Percentiles rank a stretch among this genome's conserved stretches.
phyloP scores from a whole-genome alignment of 2,888 invertebrate genomes.

The Criorhina ranunculi region DNA sequence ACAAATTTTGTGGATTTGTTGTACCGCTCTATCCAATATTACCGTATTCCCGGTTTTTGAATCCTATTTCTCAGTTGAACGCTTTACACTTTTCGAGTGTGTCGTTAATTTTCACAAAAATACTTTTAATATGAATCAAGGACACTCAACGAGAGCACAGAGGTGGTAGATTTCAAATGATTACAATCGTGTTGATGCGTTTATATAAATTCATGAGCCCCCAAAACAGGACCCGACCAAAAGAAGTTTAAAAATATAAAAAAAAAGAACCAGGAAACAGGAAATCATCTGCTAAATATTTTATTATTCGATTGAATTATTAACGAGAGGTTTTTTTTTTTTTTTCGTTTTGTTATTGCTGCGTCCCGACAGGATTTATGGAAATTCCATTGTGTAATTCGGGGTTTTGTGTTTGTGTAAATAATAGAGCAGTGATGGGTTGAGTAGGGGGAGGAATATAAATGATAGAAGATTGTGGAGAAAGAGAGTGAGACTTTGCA shows the following conservation, averaged over 20 bases:
- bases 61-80: conserved; percentile 12
- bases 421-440: conserved; percentile 15
- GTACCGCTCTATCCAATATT: neutral
- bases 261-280: too few relatives aligned
- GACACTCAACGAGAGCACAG: neutral
- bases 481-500: neutral
- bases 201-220: conserved; percentile 22
- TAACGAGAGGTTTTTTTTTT: conserved; percentile 20
- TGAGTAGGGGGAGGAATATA: neutral
- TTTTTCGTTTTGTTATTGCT: too few relatives aligned
- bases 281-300: conserved; percentile 40
- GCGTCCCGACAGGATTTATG: conserved; percentile 37
- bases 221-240: neutral
- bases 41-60: neutral
- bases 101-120: conserved; percentile 17
- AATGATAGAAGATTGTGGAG: neutral
- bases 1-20: neutral
- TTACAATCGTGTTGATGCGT: conserved; percentile 25
- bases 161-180: conserved; percentile 8
- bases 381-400: conserved; percentile 38
- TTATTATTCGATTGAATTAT: conserved; percentile 57
- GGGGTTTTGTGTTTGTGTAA: conserved; percentile 20
- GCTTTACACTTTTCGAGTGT: neutral
- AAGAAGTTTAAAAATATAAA: neutral
- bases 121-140: conserved; percentile 5